phyloP scores from a whole-genome alignment of 2,113 vertebrate species.

The Erinaceus europaeus region DNA sequence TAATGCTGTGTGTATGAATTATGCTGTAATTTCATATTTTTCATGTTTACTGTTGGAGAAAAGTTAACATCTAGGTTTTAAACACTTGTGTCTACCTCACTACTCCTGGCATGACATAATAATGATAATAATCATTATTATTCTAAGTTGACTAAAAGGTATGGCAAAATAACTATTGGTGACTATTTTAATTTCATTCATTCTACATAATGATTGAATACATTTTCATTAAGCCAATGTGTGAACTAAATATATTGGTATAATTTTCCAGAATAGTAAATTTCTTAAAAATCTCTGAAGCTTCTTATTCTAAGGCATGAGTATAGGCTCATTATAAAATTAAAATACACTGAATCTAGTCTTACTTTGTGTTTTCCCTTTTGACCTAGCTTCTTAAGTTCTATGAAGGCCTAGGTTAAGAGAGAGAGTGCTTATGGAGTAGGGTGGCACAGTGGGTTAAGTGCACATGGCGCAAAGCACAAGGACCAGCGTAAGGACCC shows the following conservation, averaged over 20 bases:
- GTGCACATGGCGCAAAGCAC: too few species aligned
- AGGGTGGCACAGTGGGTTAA: too few species aligned
- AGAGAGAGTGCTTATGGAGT: too few species aligned
- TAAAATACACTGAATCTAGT: too few species aligned
- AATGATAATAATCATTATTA: too few species aligned
- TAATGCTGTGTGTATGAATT: neutral
- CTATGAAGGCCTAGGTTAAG: too few species aligned
- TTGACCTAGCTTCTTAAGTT: too few species aligned
- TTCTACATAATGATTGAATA: neutral
- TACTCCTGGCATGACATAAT: neutral
- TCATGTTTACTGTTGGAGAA: slow-evolving; percentile 26
- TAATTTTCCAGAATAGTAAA: neutral
- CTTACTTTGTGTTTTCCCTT: too few species aligned
- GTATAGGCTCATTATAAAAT: neutral
- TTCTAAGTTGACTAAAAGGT: neutral
- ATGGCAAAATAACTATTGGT: neutral
- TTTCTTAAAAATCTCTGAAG: neutral
- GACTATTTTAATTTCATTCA: neutral
- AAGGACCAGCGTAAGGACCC: too few species aligned
- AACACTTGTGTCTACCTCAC: neutral
- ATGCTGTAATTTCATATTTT: neutral
- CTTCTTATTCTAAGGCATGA: neutral
- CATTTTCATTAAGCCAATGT: neutral
- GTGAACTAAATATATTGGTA: neutral
- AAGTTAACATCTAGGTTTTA: neutral